Base-by-base conservation (phyloP, 2,888 invertebrate species). In the Agrypnus murinus region DNA sequence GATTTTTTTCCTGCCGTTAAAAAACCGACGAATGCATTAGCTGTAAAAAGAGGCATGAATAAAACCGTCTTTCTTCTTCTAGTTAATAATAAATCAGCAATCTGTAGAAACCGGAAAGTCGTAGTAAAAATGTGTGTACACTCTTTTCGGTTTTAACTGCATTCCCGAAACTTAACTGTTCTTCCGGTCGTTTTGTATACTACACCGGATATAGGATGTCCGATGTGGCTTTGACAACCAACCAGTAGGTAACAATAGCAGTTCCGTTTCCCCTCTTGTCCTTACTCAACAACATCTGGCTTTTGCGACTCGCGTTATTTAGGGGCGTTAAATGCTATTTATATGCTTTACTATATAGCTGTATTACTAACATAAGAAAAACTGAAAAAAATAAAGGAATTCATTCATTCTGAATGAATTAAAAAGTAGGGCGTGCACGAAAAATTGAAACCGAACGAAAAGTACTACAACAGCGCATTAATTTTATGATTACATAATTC, bases 201-300 rank as follows among this genome's bases (percentile, higher is more conserved):
- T 65, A 71, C 71, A 78, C 82, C 83, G 84, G 84, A 83, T 81
- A 83, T 83, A 83, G 82, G 81, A 84, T 81, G 82, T 83, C 83
- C 84, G 87, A 87, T 79, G 79, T 77, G 77, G 77, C 85, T 74
- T 79, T 76, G 73, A 74, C 71, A 67, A 59, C 72, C 58, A 67
- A 50, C 72, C 58, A 67, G 58, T 67, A 74, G 65, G 65, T 66
- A 75, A 76, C 75, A 76, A 76, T 76, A 57, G 69, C 46, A 58
- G 64, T 73, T 76, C 73, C 76, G 72, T 75, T 74, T 73, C 71
- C 70, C 69, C 60, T 65, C 62, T 15, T 58, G 57, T 46, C 60
- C 60, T 46, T 55, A 45, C 55, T 48, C 48, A 62, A 71, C 48
- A 62, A 71, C 71, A 71, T 68, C 73, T 68, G 70, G 64, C 65